Conservation (phyloP, 2,797 vertebrate genomes). For the Macrochelys suwanniensis region DNA sequence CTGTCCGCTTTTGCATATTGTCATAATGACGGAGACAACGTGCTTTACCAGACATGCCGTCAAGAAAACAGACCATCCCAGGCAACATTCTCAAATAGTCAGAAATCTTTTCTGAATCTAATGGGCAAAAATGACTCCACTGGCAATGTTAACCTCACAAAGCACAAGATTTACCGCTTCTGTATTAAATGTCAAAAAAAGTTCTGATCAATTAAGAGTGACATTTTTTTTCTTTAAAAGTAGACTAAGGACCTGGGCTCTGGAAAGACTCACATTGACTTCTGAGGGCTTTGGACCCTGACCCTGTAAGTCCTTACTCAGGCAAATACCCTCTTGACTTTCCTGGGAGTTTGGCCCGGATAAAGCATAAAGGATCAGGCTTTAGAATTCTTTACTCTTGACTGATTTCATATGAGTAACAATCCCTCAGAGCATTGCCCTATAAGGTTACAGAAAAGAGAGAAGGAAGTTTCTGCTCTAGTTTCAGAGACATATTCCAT, state of each 20-base stretch:
- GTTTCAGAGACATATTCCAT: background rate
- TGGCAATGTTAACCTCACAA: background rate
- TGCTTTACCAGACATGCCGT: background rate
- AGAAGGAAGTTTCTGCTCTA: background rate
- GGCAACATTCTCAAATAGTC: background rate
- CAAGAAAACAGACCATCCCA: background rate
- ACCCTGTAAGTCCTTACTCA: background rate
- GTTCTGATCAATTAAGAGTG: background rate
- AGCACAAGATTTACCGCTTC: background rate
- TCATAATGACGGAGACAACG: background rate
- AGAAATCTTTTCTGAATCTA: background rate
- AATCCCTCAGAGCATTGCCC: slow-evolving; percentile 1
- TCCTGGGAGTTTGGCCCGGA: background rate
- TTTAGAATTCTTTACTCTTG: background rate
- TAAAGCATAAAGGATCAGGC: background rate
- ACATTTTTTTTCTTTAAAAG: background rate
- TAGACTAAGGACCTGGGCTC: background rate
- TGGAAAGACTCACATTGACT: background rate
- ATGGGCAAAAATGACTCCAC: background rate
- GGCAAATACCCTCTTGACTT: background rate
- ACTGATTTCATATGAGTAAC: background rate
- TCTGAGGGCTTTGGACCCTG: background rate
- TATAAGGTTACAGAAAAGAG: background rate
- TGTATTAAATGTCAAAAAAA: background rate
- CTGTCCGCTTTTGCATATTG: background rate